Conservation (phyloP, 2,113 vertebrate genomes). For the Charina bottae region DNA sequence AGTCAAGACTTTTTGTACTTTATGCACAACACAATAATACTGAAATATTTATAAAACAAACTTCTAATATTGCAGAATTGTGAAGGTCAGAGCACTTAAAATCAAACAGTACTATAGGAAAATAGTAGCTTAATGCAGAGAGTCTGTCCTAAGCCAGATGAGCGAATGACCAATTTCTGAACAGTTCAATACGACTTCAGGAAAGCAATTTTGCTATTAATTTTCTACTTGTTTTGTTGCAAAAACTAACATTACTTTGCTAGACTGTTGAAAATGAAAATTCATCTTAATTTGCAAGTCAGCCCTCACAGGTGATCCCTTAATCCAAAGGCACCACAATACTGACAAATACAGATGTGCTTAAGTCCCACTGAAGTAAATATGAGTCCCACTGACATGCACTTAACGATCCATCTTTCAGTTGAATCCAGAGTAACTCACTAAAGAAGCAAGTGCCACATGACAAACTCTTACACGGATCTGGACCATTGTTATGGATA, state of each 20-base stretch:
- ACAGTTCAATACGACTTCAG: neutral
- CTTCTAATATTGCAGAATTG: constrained; percentile 44
- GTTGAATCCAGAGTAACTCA: neutral
- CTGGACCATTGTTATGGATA: neutral
- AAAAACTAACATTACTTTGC: constrained; percentile 1
- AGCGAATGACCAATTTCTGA: neutral
- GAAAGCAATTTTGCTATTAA: neutral
- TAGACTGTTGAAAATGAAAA: neutral
- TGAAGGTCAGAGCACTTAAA: constrained; percentile 48
- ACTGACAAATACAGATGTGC: neutral
- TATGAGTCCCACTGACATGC: neutral
- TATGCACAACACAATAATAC: constrained; percentile 14
- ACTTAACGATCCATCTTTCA: neutral
- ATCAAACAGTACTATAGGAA: constrained; percentile 27
- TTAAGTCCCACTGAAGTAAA: constrained; percentile 1
- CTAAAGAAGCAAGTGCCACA: neutral
- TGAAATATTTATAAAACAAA: constrained; percentile 41
- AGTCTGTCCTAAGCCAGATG: constrained; percentile 9
- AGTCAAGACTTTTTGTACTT: constrained; percentile 21
- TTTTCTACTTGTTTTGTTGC: constrained; percentile 20
- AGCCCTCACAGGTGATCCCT: neutral
- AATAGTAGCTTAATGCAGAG: constrained; percentile 21
- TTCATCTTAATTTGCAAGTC: neutral
- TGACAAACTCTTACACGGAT: neutral
- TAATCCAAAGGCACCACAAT: constrained; percentile 8